Base-by-base conservation (phyloP, 1,140 invertebrate genomes). In the Drosophila sucinea region DNA sequence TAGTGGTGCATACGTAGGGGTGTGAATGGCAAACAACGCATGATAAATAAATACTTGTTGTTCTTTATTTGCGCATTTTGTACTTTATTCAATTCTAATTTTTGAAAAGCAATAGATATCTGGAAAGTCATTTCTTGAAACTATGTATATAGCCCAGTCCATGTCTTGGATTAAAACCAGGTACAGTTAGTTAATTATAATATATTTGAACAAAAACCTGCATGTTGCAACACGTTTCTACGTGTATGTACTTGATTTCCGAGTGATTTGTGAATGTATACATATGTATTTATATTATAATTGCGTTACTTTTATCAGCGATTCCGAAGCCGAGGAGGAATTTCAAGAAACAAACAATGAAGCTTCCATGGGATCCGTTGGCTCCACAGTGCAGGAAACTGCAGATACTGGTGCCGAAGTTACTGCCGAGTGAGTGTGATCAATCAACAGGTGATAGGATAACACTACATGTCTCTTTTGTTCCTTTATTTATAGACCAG, bases 121-220 rank as follows among this genome's bases (percentile, higher is more conserved):
- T 41, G n/a, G 7, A 4, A 30, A 25, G n/a, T n/a, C 25, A 7
- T 30, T 5, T 41, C 8, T 27, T 1, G 10, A 17, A 11, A 29
- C 17, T 25, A 78, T 77, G 75, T 71, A 73, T 44, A 79, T 73
- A 61, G 66, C 70, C 2, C 68, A 79, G 63, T 41, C 73, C 40
- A 87, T 87, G 83, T 83, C 83, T 40, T 77, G 70, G 62, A 70
- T 80, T 17, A 83, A 80, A 67, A 55, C 73, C 29, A 89, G 83
- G 83, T 87, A 89, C 33, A 29, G 17, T 25, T 35, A 6, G 38
- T 51, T 25, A 11, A 3, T 1, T 8, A 25, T 4, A 0, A 6
- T 5, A 56, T 29, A 41, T 35, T 30, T 7, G 33, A 5, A 38
- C 4, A 44, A 27, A 33, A 11, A 40, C 17, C 56, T 72, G 76